Conservation (phyloP, 2,888 invertebrate genomes). For the Amblyjoppa proteus region DNA sequence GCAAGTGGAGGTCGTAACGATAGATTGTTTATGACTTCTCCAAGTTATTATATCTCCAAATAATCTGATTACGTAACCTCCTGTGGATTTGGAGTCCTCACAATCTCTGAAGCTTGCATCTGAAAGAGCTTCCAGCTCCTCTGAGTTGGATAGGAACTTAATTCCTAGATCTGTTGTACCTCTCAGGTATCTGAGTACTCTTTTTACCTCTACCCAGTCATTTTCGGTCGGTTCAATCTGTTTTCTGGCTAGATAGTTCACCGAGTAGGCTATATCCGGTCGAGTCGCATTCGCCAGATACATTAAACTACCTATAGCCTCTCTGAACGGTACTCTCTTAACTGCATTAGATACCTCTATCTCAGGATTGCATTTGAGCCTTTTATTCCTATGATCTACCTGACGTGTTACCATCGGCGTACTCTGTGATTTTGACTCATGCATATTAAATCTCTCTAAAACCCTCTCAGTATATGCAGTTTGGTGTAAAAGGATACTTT, state of each 20-base stretch:
- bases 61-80: conserved; percentile 62
- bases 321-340: conserved; percentile 53
- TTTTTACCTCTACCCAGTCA: conserved; percentile 56
- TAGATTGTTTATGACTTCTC: conserved; percentile 69
- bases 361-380: background rate
- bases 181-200: conserved; percentile 59
- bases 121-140: conserved; percentile 66
- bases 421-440: background rate
- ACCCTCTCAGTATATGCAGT: conserved; percentile 24
- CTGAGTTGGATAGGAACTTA: conserved; percentile 31
- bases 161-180: conserved; percentile 50
- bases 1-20: conserved; percentile 64
- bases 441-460: conserved; percentile 31
- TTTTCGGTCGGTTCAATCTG: conserved; percentile 53
- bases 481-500: conserved; percentile 25
- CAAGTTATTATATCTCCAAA: conserved; percentile 66
- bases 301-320: conserved; percentile 71
- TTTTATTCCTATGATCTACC: conserved; percentile 47
- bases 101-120: conserved; percentile 71
- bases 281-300: conserved; percentile 64
- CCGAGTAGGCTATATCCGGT: conserved; percentile 51
- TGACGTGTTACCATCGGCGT: conserved; percentile 67
- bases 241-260: conserved; percentile 51
- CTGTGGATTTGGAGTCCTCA: conserved; percentile 63
- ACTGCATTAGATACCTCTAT: conserved; percentile 31